phyloP scores from a whole-genome alignment of 30 jellyfish, hydroid and myxozoan genomes.

The Nemopilema nomurai region DNA sequence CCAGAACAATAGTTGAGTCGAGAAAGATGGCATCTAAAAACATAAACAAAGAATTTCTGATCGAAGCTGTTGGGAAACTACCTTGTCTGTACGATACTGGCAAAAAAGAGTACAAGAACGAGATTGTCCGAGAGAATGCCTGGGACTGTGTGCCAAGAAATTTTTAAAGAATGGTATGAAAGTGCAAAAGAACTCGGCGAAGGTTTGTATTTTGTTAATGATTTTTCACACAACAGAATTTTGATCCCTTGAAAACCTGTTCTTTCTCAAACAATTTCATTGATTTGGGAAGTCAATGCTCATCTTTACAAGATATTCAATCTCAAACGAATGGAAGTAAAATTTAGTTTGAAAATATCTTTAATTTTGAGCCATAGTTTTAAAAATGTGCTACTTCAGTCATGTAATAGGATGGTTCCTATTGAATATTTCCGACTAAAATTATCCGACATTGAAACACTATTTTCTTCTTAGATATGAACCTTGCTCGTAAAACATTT shows the following conservation, averaged over 20 bases:
- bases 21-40: constrained; percentile 12
- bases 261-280: background rate
- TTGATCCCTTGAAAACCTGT: background rate
- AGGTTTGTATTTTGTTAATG: background rate
- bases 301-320: background rate
- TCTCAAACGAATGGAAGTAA: background rate
- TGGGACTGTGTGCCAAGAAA: constrained; percentile 7
- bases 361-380: background rate
- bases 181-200: background rate
- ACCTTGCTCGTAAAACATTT: constrained; percentile 10
- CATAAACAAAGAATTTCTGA: constrained; percentile 24
- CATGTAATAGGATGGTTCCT: background rate
- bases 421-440: background rate
- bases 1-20: constrained; percentile 5
- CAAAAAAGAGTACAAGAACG: constrained; percentile 31
- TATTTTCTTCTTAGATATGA: background rate
- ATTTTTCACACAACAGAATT: background rate
- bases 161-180: background rate
- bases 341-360: too few relatives aligned
- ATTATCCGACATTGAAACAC: background rate
- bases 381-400: background rate
- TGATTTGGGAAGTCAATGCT: background rate
- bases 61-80: constrained; percentile 20
- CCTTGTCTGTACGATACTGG: constrained; percentile 39
- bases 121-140: constrained; percentile 32